Percentiles rank a stretch among this genome's conserved stretches.
These are phyloP conservation scores for Actinia tenebrosa DNA, from an alignment of 64 coral and sea anemone genomes.

Conservation along the genomic window DNA sequence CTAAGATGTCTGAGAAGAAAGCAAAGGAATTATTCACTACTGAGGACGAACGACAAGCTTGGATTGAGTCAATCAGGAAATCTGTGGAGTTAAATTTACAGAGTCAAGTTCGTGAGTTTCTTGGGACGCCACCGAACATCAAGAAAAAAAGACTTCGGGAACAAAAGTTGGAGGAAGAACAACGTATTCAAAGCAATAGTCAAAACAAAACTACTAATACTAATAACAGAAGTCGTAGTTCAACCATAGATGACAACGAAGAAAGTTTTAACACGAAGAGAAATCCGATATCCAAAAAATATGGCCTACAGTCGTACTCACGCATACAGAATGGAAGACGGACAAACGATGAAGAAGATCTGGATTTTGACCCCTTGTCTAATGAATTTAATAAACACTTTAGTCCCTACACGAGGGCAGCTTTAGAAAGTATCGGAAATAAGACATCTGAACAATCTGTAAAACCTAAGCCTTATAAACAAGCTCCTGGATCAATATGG, in stretches of 20 bases:
- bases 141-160: constrained; percentile 56
- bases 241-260: not conserved
- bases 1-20: constrained; percentile 72
- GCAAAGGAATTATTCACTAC: constrained; percentile 67
- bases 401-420: constrained; percentile 55
- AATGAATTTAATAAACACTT: constrained; percentile 52
- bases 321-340: not conserved
- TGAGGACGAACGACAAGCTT: constrained; percentile 58
- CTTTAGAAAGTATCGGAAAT: constrained; percentile 45
- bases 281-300: not conserved
- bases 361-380: constrained; percentile 55
- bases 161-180: constrained; percentile 53
- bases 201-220: not conserved
- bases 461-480: constrained; percentile 41
- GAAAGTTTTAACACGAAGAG: not conserved
- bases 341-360: not conserved
- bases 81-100: constrained; percentile 89
- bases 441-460: not conserved
- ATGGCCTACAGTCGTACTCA: too few species aligned
- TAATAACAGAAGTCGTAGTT: not conserved
- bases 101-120: constrained; percentile 49
- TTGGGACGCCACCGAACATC: constrained; percentile 70
- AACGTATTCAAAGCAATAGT: not conserved
- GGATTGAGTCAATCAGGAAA: constrained; percentile 64
- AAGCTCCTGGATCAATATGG: constrained; percentile 51